Evolutionary conservation across 2,113 vertebrate species (phyloP).

Genomic region (Ammospiza caudacuta): DNA sequence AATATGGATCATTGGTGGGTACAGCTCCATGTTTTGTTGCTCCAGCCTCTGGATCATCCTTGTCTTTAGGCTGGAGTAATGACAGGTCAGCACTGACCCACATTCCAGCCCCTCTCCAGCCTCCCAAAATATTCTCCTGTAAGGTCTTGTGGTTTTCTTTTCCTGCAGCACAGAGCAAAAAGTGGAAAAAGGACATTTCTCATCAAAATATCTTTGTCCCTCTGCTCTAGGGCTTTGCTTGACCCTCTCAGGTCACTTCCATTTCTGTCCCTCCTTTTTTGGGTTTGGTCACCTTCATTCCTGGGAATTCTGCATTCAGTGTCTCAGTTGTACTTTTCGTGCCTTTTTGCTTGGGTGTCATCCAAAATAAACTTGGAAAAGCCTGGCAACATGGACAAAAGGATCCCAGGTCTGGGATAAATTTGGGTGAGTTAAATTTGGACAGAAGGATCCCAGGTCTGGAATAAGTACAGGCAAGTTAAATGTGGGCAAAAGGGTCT

Average conservation of each 20-base stretch:
- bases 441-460: neutral
- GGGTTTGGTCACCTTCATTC: neutral
- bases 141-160: neutral
- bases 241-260: neutral
- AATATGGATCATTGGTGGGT: rapidly evolving
- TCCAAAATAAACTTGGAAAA: neutral
- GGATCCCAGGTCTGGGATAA: neutral
- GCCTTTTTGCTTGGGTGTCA: neutral
- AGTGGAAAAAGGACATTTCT: neutral
- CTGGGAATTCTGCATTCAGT: neutral
- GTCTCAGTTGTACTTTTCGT: neutral
- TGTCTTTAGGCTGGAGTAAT: neutral
- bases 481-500: neutral
- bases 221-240: neutral
- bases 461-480: neutral
- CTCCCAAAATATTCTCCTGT: neutral
- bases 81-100: neutral
- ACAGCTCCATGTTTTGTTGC: rapidly evolving
- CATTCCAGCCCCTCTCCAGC: neutral
- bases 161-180: neutral
- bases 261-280: neutral
- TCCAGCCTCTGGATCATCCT: neutral
- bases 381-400: neutral
- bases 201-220: neutral
- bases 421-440: neutral